These are phyloP conservation scores for Hemitrygon akajei DNA, from an alignment of 2,797 vertebrate genomes.

Conservation along the genomic window DNA sequence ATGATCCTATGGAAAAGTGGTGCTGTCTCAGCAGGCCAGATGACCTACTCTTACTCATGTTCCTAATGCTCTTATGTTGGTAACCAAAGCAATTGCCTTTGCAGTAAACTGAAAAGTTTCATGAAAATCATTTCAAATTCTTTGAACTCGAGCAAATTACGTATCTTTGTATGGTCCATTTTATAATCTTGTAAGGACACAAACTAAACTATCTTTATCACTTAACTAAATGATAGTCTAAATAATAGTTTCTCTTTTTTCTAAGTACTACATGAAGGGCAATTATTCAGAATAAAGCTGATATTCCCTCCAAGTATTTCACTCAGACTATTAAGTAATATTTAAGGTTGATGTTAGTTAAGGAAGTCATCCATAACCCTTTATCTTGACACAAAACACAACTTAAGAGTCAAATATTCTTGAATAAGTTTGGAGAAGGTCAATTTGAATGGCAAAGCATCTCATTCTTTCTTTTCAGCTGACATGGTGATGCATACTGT, in stretches of 20 bases:
- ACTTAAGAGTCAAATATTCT: neutral
- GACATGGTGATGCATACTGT: neutral
- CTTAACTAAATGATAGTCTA: neutral
- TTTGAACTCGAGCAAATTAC: neutral
- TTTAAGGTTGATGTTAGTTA: neutral
- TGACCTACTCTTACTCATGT: too few species aligned
- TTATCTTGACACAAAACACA: neutral
- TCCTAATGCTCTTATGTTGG: too few species aligned
- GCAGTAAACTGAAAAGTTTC: neutral
- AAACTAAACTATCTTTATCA: neutral
- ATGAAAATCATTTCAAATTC: neutral
- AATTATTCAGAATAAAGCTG: neutral
- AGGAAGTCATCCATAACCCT: neutral
- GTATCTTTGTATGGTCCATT: neutral
- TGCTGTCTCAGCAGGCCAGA: too few species aligned
- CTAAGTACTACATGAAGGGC: neutral
- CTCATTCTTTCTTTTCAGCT: neutral
- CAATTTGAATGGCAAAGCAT: neutral
- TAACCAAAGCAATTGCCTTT: neutral
- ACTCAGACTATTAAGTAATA: neutral
- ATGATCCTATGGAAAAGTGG: too few species aligned
- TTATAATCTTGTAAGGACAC: neutral
- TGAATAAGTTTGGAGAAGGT: neutral
- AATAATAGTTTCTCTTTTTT: neutral
- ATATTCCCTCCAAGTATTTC: neutral